Percentiles rank a stretch among this genome's conserved stretches.
phyloP scores from a whole-genome alignment of 2,797 vertebrate species.

The Microchirus variegatus region DNA sequence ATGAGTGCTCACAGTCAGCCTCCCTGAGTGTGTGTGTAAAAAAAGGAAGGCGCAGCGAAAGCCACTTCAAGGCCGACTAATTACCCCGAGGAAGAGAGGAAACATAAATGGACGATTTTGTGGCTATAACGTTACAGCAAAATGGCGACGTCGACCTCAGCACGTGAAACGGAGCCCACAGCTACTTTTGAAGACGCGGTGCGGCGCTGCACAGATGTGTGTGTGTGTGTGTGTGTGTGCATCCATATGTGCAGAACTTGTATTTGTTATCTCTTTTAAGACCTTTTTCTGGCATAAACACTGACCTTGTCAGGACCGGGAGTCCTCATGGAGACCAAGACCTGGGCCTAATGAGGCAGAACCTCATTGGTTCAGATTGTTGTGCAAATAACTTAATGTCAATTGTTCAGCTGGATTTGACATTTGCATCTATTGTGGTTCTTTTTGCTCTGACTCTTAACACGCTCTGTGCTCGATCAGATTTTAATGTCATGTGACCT shows the following conservation, averaged over 20 bases:
- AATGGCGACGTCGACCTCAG: conserved; percentile 67
- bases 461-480: background rate
- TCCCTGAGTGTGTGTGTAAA: conserved; percentile 72
- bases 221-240: conserved; percentile 19
- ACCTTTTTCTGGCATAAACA: too few species aligned
- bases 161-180: conserved; percentile 69
- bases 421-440: background rate
- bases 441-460: background rate
- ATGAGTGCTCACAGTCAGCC: conserved; percentile 75
- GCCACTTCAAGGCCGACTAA: conserved; percentile 82
- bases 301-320: too few species aligned
- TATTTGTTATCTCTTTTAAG: background rate
- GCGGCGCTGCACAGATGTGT: conserved; percentile 43
- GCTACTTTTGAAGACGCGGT: conserved; percentile 56
- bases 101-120: conserved; percentile 76
- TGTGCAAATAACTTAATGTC: too few species aligned
- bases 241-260: conserved; percentile 26
- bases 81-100: conserved; percentile 79
- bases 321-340: too few species aligned
- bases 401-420: too few species aligned
- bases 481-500: conserved; percentile 27
- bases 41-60: conserved; percentile 75
- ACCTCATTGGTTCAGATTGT: too few species aligned
- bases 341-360: too few species aligned
- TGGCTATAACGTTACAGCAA: conserved; percentile 73